Base-by-base conservation (phyloP, 2,888 invertebrate species). In the Mesopsocus fuscifrons region DNA sequence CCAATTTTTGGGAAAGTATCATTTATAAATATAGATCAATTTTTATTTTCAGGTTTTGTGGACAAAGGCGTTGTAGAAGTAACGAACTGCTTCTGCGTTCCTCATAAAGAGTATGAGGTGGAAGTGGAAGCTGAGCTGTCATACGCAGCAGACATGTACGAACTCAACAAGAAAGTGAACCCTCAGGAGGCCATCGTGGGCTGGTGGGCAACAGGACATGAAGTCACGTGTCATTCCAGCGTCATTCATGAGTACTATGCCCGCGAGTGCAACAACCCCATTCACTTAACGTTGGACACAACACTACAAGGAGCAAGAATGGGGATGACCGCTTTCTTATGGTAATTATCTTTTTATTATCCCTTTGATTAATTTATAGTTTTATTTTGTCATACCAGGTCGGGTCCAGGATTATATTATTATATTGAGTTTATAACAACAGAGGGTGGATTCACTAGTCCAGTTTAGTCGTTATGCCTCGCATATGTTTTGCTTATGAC, bases 141-240 rank as follows among this genome's bases (percentile, higher is more conserved):
- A 57, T 95, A 94, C 65, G 95, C 95, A 16, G 79, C 88, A 70
- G 94, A 92, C 55, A 78, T 95, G 58, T 92, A 83, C 56, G 94
- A 94, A 53, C 68, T 95, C 43, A 92, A 95, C 62, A 77, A 82
- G 49, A 76, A 87, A 55, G 94, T 97, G 1, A 94, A 95, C 57
- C 1, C 77, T 77, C 46, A 49, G 41, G 97, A 98, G 65, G 79
- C 74, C 51, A 91, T 98, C 55, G 91, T 98, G 43, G 98, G 98
- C 18, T 98, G 98, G 98, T 97, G 83, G 83, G 94, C 95, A 2
- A 98, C 97, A 1, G 94, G 95, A 42, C 80, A 87, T 52, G 95
- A 97, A 63, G 91, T 98, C 33, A 92, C 95, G 1, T 91, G 88
- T 57, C 94, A 94, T 64, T 94, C 94, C 43, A 87, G 91, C 0